Evolutionary conservation across 1,140 invertebrate genomes (phyloP).

Genomic region (Anoplolepis gracilipes): DNA sequence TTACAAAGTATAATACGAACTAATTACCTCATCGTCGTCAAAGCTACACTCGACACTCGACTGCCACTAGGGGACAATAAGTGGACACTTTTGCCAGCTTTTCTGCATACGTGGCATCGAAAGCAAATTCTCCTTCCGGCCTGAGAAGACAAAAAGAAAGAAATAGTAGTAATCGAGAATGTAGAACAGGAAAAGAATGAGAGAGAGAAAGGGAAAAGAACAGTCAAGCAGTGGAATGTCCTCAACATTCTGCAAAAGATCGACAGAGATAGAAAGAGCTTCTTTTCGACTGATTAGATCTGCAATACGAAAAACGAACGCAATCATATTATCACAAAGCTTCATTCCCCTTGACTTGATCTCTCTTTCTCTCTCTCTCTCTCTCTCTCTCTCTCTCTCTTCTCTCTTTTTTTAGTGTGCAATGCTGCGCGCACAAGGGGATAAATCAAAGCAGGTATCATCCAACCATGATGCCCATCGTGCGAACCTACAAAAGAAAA

Average conservation of each 20-base stretch:
- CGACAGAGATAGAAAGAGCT: constrained; percentile 58
- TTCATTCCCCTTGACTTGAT: neutral
- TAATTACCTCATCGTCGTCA: constrained; percentile 81
- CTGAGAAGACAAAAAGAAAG: constrained; percentile 52
- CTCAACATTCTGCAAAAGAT: constrained; percentile 8
- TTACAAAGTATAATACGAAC: constrained; percentile 81
- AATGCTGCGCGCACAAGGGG: constrained; percentile 30
- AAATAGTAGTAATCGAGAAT: constrained; percentile 28
- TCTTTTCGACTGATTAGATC: constrained; percentile 79
- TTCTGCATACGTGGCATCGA: constrained; percentile 80
- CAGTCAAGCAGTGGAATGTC: neutral
- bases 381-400: too few species aligned
- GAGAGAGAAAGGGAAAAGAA: constrained; percentile 41
- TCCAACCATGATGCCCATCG: constrained; percentile 75
- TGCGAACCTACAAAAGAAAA: constrained; percentile 68
- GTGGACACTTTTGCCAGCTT: constrained; percentile 78
- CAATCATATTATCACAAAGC: constrained; percentile 61
- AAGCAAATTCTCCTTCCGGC: constrained; percentile 64
- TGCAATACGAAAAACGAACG: constrained; percentile 52
- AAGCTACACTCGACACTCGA: constrained; percentile 78
- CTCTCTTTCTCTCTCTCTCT: neutral
- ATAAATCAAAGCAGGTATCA: constrained; percentile 79
- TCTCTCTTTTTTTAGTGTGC: neutral
- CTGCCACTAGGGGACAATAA: constrained; percentile 76
- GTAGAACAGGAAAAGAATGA: neutral